Conservation (phyloP, 2,888 invertebrate genomes). For the Drosophila leonis region DNA sequence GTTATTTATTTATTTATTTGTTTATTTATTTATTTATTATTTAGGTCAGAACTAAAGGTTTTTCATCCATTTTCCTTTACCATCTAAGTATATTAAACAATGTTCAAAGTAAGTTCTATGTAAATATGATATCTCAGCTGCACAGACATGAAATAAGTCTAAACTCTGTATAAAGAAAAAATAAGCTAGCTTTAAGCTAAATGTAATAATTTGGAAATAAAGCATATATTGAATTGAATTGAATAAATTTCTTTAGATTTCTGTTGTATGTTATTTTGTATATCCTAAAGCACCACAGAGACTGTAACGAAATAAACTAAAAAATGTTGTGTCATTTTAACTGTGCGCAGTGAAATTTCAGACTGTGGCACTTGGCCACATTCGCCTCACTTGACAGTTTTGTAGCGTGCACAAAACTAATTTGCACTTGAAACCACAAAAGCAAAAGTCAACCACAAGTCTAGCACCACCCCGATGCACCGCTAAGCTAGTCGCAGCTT, state of each 20-base stretch:
- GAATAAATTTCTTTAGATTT: too few relatives aligned
- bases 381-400: conserved; percentile 50
- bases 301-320: conserved; percentile 1
- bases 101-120: too few relatives aligned
- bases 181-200: too few relatives aligned
- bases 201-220: too few relatives aligned
- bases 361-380: conserved; percentile 43
- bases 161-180: too few relatives aligned
- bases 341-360: conserved; percentile 54
- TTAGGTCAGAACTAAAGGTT: too few relatives aligned
- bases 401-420: conserved; percentile 71
- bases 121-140: too few relatives aligned
- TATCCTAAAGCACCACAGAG: neutral
- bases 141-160: too few relatives aligned
- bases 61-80: too few relatives aligned
- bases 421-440: conserved; percentile 74
- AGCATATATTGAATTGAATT: too few relatives aligned
- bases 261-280: neutral
- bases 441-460: conserved; percentile 63
- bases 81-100: too few relatives aligned
- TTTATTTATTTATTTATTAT: neutral
- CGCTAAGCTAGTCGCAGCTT: conserved; percentile 6
- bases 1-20: too few relatives aligned
- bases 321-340: conserved; percentile 61
- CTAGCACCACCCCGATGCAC: conserved; percentile 23